phyloP scores from a whole-genome alignment of 2,888 invertebrate species.

The Erpobdella octoculata region DNA sequence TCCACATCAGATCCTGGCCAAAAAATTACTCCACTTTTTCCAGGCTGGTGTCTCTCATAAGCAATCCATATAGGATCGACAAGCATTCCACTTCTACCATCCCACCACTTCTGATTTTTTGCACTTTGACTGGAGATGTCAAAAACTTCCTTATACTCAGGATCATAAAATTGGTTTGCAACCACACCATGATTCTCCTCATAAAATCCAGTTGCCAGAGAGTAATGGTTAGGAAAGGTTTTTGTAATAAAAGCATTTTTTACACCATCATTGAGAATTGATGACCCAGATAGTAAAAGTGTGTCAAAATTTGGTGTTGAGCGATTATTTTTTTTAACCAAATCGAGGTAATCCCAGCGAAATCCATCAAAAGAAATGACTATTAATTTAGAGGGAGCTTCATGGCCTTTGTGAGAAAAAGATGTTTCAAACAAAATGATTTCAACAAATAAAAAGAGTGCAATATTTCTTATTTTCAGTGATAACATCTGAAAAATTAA shows the following conservation, averaged over 20 bases:
- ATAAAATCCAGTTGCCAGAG: constrained; percentile 60
- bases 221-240: constrained; percentile 69
- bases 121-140: constrained; percentile 28
- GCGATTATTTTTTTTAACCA: constrained; percentile 41
- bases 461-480: background rate
- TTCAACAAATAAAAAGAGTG: background rate
- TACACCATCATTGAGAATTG: constrained; percentile 54
- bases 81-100: constrained; percentile 26
- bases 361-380: constrained; percentile 67
- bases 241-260: constrained; percentile 56
- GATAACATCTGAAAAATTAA: background rate
- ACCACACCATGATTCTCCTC: constrained; percentile 65
- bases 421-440: background rate
- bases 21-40: constrained; percentile 62
- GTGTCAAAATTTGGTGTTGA: constrained; percentile 59
- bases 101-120: constrained; percentile 55
- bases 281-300: constrained; percentile 58
- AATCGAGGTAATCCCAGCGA: constrained; percentile 61
- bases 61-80: constrained; percentile 51
- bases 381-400: constrained; percentile 54
- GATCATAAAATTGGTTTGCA: constrained; percentile 61
- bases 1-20: constrained; percentile 63
- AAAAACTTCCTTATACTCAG: constrained; percentile 43
- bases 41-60: constrained; percentile 56
- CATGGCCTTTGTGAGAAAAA: constrained; percentile 19